Evolutionary conservation across 2,888 invertebrate genomes (phyloP), one percentile per base, ranked within the genome.

Genomic region (Priocnemis perturbator): DNA sequence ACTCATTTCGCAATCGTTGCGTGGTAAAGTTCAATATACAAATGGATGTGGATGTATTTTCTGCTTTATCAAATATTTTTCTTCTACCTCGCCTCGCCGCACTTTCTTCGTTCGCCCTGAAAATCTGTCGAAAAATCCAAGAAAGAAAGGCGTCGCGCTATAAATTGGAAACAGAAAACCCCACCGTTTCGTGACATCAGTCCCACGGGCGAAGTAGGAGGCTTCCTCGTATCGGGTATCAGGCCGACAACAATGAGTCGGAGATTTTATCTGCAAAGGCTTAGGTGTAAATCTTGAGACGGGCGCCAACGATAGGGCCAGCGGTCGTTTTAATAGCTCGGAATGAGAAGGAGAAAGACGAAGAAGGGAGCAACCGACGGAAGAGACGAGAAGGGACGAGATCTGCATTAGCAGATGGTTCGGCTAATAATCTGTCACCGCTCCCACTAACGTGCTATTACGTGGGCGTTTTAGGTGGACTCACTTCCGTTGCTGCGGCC

Each of bases 251-350:
- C 81, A 72, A 71, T 67, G 68, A 60, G 73, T 74, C 79, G 80
- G 81, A 69, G 75, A 80, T 81, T 48, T 44, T 77, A 79, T 81
- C 81, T 75, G 59, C 74, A 69, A 75, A 78, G 73, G 61, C 60
- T 65, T 21, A 73, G 74, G 73, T 65, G 76, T 76, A 73, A 76
- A 81, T 81, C 64, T 69, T 69, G 61, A 71, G 45, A 5, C 26
- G 60, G 62, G 48, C n/a, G 48, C 50, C 5, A 50, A 14, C 50
- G 17, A 19, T 17, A 50, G 50, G 37, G 37, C 37, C 37, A 37
- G 37, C 37, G 37, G 37, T 11, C 37, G 37, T 37, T 37, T 37
- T 37, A 37, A 37, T 37, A 37, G 37, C 37, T 11, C 4, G 7
- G 11, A 37, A 37, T 37, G 37, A 37, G 37, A 7, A 11, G 15